Conservation (phyloP, 1,140 invertebrate species). For the Rhopalosiphum maidis region DNA sequence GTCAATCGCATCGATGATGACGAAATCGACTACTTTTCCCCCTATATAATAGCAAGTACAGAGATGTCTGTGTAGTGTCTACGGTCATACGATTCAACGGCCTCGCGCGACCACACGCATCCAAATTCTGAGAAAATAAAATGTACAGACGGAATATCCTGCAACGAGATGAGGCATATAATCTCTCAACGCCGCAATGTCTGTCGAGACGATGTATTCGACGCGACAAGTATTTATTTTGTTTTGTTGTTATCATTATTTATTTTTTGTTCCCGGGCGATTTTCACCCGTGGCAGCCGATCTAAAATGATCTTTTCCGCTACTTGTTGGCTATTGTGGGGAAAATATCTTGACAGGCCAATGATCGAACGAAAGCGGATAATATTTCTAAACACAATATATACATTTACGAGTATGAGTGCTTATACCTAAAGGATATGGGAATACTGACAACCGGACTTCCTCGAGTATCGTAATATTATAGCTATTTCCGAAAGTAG, state of each 20-base stretch:
- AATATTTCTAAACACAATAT: background rate
- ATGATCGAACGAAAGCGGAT: slow-evolving; percentile 13
- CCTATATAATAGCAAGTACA: background rate
- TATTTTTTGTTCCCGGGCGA: background rate
- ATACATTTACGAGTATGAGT: background rate
- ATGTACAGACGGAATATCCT: background rate
- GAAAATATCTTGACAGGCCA: background rate
- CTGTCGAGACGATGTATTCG: background rate
- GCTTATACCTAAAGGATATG: background rate
- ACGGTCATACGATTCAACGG: no score
- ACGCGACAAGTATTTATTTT: background rate
- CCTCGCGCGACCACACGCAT: background rate
- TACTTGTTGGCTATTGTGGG: background rate
- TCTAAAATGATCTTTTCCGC: background rate
- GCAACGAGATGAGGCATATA: background rate
- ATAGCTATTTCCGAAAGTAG: background rate
- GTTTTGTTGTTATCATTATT: background rate
- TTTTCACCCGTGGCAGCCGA: background rate
- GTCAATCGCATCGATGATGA: background rate
- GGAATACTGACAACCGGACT: background rate
- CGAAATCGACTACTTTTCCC: background rate
- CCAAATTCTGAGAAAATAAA: background rate
- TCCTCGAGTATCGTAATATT: background rate
- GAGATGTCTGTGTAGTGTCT: background rate
- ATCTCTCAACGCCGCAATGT: no score